Percentiles rank a stretch among this genome's conserved stretches.
These are phyloP conservation scores for Drosophila helvetica DNA, from an alignment of 2,888 invertebrate genomes.

Conservation along the genomic window DNA sequence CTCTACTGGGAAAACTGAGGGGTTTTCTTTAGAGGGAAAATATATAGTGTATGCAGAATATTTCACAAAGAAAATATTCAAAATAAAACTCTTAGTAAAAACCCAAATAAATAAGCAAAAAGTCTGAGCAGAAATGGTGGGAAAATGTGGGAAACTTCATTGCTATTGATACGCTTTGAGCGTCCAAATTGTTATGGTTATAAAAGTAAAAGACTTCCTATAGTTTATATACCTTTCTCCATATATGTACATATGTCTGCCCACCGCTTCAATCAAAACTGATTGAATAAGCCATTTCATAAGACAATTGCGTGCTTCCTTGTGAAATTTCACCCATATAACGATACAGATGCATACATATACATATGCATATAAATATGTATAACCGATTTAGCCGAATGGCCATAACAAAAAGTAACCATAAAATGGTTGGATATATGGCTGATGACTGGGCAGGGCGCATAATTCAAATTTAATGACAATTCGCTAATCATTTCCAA, in stretches of 20 bases:
- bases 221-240: neutral
- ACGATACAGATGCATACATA: constrained; percentile 34
- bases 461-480: constrained; percentile 55
- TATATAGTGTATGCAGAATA: too few relatives aligned
- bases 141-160: neutral
- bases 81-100: neutral
- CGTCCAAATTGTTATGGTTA: neutral
- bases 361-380: constrained; percentile 2
- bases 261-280: constrained; percentile 27
- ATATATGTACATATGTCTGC: constrained; percentile 8
- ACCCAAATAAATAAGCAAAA: neutral
- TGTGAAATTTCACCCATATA: constrained; percentile 72
- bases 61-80: neutral
- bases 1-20: neutral
- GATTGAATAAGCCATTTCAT: constrained; percentile 56
- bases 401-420: constrained; percentile 19
- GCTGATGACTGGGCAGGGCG: constrained; percentile 44
- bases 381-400: constrained; percentile 20
- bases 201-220: neutral
- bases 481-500: constrained; percentile 50
- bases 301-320: constrained; percentile 68
- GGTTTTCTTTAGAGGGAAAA: neutral
- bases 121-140: neutral
- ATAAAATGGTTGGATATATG: constrained; percentile 19
- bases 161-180: neutral